A percentile compares a stretch with the other conserved stretches of the same genome.
Conservation (phyloP, 2,888 invertebrate genomes). For the Diadromus collaris region DNA sequence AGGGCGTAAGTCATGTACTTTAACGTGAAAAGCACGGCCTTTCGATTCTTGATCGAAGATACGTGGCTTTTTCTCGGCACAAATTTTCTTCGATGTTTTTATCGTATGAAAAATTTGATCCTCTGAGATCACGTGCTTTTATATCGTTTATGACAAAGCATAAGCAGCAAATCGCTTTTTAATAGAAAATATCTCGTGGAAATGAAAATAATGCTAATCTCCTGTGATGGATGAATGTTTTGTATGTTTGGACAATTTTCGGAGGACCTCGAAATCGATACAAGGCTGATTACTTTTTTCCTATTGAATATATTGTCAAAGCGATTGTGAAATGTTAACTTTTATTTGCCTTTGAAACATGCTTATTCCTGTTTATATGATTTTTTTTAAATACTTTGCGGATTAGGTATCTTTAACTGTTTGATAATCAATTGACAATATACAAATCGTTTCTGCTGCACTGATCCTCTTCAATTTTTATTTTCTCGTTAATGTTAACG, state of each 20-base stretch:
- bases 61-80: background rate
- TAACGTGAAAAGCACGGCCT: no score
- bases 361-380: background rate
- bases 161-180: background rate
- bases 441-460: background rate
- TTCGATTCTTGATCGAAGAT: background rate
- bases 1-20: background rate
- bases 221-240: background rate
- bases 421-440: background rate
- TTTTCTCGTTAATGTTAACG: background rate
- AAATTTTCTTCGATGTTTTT: background rate
- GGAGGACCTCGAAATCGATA: background rate
- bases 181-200: background rate
- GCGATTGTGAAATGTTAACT: background rate
- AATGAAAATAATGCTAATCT: background rate
- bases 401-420: background rate
- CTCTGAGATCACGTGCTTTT: background rate
- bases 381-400: background rate
- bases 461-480: background rate
- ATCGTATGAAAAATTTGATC: background rate
- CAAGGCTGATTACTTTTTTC: conserved; percentile 3
- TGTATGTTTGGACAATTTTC: background rate
- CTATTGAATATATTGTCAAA: background rate
- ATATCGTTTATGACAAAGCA: background rate
- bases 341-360: background rate